These are phyloP conservation scores for Urocitellus parryii DNA, from an alignment of 2,113 vertebrate species.

Conservation along the genomic window DNA sequence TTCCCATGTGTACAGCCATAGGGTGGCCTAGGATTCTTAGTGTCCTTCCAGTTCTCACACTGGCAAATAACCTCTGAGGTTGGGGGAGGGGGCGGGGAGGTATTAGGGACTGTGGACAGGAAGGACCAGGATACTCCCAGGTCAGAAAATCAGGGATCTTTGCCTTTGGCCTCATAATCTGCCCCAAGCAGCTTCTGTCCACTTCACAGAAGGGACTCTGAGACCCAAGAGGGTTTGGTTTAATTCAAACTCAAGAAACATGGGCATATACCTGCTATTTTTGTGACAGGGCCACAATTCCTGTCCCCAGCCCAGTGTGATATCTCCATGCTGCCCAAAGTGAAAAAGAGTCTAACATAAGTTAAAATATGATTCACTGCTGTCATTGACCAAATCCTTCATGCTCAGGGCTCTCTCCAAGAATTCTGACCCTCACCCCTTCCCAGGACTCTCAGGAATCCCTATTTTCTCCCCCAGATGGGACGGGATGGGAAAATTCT, in stretches of 20 bases:
- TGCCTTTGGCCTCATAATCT: background rate
- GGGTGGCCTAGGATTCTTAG: background rate
- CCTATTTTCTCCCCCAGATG: background rate
- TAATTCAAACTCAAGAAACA: background rate
- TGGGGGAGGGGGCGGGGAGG: rapidly evolving
- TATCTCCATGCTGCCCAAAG: background rate
- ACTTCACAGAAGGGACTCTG: background rate
- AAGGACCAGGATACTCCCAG: background rate
- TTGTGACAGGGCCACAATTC: background rate
- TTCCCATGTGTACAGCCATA: background rate
- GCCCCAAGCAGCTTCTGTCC: background rate
- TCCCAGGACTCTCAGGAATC: background rate
- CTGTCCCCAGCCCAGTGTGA: background rate
- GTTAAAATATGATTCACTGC: background rate
- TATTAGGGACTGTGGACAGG: background rate
- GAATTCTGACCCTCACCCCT: background rate
- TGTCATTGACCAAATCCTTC: background rate
- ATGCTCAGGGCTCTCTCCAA: background rate
- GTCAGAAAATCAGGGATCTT: background rate
- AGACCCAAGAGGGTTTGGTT: background rate
- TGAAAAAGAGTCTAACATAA: background rate
- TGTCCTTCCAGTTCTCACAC: background rate
- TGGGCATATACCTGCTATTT: background rate
- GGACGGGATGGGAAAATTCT: background rate
- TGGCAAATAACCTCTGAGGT: background rate